Conservation (phyloP, 2,888 invertebrate species). For the Fragum fragum region DNA sequence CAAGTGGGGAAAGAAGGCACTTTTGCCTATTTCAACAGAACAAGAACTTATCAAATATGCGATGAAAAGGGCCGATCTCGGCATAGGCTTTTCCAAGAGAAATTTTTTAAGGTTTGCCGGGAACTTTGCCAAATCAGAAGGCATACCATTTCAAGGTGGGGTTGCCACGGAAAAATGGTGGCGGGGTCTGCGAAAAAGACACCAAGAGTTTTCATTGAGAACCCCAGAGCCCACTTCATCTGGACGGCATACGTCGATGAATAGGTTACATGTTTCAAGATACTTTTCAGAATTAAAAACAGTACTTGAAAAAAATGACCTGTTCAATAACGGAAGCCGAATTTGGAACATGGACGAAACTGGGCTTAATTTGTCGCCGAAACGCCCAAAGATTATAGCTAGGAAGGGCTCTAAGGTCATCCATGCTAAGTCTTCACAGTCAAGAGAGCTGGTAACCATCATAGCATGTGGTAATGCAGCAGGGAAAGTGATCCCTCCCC, state of each 20-base stretch:
- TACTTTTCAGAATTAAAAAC: constrained; percentile 31
- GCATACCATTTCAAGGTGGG: constrained; percentile 29
- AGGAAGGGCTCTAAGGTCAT: constrained; percentile 23
- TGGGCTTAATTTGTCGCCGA: constrained; percentile 19
- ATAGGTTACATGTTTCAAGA: neutral
- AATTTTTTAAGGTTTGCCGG: constrained; percentile 37
- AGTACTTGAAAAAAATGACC: constrained; percentile 23
- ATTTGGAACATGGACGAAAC: constrained; percentile 57
- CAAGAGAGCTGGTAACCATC: constrained; percentile 40
- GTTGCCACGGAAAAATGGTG: constrained; percentile 46
- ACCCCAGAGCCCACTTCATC: constrained; percentile 45
- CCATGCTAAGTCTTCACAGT: constrained; percentile 31
- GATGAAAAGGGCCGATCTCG: constrained; percentile 27
- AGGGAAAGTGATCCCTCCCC: constrained; percentile 42
- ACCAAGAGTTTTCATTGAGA: constrained; percentile 39
- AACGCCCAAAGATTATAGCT: constrained; percentile 32
- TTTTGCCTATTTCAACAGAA: neutral
- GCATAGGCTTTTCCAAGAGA: constrained; percentile 35
- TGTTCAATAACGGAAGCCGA: neutral
- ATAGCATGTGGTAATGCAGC: constrained; percentile 60
- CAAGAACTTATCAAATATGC: constrained; percentile 26
- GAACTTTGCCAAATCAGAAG: constrained; percentile 31
- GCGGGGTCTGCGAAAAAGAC: constrained; percentile 41
- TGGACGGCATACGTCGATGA: constrained; percentile 41
- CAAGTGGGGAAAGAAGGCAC: constrained; percentile 35